Percentiles rank a stretch among this genome's conserved stretches.
These are phyloP conservation scores for Acleris emargana DNA, from an alignment of 2,888 invertebrate genomes.

Conservation along the genomic window DNA sequence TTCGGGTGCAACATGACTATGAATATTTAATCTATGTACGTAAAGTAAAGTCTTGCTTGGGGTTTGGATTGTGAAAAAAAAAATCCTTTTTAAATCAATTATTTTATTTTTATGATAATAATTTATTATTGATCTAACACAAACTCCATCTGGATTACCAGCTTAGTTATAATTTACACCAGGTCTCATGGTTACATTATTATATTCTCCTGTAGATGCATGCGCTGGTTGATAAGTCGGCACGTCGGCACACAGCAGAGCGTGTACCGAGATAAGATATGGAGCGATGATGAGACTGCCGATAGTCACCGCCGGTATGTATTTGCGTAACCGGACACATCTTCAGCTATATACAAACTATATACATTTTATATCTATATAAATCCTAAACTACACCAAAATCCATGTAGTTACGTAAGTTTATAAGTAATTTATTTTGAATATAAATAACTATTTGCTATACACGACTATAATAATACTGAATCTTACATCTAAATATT, in stretches of 20 bases:
- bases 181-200: not conserved
- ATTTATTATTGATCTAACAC: conserved; percentile 68
- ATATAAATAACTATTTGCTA: conserved; percentile 76
- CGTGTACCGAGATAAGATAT: conserved; percentile 32
- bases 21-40: too few relatives aligned
- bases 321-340: conserved; percentile 33
- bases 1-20: too few relatives aligned
- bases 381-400: conserved; percentile 34
- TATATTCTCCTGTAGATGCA: conserved; percentile 11
- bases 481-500: conserved; percentile 80
- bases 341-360: conserved; percentile 41
- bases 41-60: too few relatives aligned
- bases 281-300: conserved; percentile 31
- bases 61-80: not conserved
- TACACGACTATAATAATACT: conserved; percentile 81
- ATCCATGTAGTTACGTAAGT: conserved; percentile 54
- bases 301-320: conserved; percentile 29
- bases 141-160: conserved; percentile 46
- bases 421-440: conserved; percentile 56
- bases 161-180: conserved; percentile 24
- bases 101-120: conserved; percentile 75
- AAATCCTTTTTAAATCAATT: conserved; percentile 48
- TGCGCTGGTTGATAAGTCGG: conserved; percentile 3
- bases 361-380: conserved; percentile 56
- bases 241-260: conserved; percentile 10